A percentile compares a stretch with the other conserved stretches of the same genome.
These are phyloP conservation scores for Molossus alvarezi DNA, from an alignment of 2,797 vertebrate species.

Conservation along the genomic window DNA sequence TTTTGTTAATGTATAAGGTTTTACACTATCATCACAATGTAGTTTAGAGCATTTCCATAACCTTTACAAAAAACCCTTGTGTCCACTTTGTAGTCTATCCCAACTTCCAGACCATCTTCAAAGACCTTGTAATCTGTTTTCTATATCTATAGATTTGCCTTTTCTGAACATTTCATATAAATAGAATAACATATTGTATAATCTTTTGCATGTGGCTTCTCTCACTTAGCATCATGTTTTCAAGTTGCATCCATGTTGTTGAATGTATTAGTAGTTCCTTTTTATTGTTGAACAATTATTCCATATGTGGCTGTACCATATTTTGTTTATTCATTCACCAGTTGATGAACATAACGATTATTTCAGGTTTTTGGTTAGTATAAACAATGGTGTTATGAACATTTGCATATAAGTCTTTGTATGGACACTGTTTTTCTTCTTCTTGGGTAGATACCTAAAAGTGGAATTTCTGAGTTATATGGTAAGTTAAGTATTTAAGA, in stretches of 20 bases:
- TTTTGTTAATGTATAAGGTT: conserved; percentile 43
- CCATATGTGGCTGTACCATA: background rate
- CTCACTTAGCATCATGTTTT: background rate
- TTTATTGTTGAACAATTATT: conserved; percentile 36
- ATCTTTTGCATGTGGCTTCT: background rate
- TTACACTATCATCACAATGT: background rate
- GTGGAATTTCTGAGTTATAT: background rate
- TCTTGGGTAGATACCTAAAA: background rate
- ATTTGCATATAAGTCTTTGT: conserved; percentile 23
- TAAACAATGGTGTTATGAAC: background rate
- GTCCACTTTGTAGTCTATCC: background rate
- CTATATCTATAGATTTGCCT: background rate
- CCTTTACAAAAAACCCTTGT: background rate
- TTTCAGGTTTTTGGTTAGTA: conserved; percentile 10
- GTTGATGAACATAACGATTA: background rate
- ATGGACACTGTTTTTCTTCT: conserved; percentile 1
- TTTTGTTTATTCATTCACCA: background rate
- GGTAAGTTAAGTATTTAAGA: background rate
- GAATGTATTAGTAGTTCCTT: background rate
- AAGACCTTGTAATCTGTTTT: background rate
- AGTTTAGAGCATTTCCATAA: conserved; percentile 6
- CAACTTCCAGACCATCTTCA: background rate
- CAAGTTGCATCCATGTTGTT: background rate
- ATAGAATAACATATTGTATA: background rate
- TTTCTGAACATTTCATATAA: background rate